Conservation (phyloP, 2,113 vertebrate species). For the Dicrurus megarhynchus region DNA sequence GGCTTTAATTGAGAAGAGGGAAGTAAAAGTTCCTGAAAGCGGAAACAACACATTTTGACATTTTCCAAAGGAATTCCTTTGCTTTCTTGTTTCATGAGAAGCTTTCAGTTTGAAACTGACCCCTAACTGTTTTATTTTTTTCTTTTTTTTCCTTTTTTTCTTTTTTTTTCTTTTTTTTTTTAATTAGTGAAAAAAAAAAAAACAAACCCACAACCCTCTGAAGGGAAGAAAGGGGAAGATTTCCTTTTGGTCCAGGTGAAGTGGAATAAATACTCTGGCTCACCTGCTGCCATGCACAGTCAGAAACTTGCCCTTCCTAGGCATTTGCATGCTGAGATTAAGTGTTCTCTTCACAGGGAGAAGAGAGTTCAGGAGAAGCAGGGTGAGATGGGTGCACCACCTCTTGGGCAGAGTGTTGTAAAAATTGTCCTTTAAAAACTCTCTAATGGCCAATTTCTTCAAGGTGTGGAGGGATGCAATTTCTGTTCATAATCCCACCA, state of each 20-base stretch:
- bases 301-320: neutral
- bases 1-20: neutral
- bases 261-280: neutral
- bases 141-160: rapidly evolving
- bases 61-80: neutral
- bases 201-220: neutral
- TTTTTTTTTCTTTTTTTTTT: neutral
- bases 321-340: neutral
- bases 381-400: neutral
- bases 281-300: rapidly evolving
- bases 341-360: neutral
- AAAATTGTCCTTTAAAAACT: neutral
- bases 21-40: neutral
- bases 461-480: neutral
- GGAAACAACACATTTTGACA: neutral
- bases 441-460: neutral
- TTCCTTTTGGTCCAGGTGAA: neutral
- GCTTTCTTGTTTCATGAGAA: neutral
- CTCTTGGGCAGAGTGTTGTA: neutral
- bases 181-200: neutral
- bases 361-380: neutral
- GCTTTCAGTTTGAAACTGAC: neutral
- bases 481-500: neutral
- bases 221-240: neutral
- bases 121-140: neutral